These are phyloP conservation scores for Callospermophilus lateralis DNA, from an alignment of 2,113 vertebrate species.

Conservation along the genomic window DNA sequence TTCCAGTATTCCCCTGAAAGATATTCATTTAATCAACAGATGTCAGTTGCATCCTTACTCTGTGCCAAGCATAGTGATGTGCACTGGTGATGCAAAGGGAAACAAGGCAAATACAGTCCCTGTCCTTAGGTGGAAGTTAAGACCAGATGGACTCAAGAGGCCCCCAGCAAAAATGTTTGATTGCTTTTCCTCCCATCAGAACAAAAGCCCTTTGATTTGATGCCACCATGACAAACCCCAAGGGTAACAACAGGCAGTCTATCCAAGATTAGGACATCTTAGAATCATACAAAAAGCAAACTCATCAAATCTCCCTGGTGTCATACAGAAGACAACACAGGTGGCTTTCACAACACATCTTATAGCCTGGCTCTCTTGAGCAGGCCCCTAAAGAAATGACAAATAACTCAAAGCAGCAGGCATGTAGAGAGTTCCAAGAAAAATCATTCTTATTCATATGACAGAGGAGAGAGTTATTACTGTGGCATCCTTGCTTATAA, in stretches of 20 bases:
- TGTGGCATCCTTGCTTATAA: constrained; percentile 35
- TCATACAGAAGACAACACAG: constrained; percentile 50
- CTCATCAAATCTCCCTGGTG: constrained; percentile 34
- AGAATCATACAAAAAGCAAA: constrained; percentile 63
- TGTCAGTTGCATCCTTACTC: background rate
- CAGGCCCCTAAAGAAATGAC: constrained; percentile 73
- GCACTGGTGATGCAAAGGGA: background rate
- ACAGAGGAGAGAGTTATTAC: constrained; percentile 47
- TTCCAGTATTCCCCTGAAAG: background rate
- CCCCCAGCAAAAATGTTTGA: constrained; percentile 14
- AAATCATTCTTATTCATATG: constrained; percentile 68
- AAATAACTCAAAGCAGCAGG: constrained; percentile 81
- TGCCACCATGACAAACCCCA: background rate
- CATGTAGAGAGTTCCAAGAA: constrained; percentile 6
- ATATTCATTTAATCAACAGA: constrained; percentile 29
- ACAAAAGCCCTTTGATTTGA: constrained; percentile 43
- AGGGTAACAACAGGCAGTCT: constrained; percentile 6
- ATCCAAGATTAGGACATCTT: background rate
- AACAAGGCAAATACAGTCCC: background rate
- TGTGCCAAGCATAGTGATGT: background rate
- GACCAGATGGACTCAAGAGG: constrained; percentile 23
- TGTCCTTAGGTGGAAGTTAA: background rate
- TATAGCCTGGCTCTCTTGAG: constrained; percentile 6
- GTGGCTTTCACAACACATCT: constrained; percentile 38
- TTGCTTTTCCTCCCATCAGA: background rate